Evolutionary conservation across 2,888 invertebrate species (phyloP).

Genomic region (Hyppa rectilinea): DNA sequence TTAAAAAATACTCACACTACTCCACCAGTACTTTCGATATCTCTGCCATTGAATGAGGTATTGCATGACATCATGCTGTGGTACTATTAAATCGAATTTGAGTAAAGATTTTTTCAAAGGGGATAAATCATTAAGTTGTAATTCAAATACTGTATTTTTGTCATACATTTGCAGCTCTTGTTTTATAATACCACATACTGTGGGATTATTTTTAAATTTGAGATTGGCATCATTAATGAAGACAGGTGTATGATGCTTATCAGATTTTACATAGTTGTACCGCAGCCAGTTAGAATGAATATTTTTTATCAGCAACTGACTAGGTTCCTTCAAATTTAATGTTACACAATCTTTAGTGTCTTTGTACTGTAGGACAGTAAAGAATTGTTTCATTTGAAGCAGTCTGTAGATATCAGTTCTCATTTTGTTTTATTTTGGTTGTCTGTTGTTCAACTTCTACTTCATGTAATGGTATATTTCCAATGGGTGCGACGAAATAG

Average conservation of each 20-base stretch:
- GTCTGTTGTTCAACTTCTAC: conserved; percentile 71
- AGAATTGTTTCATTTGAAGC: conserved; percentile 77
- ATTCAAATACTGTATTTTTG: conserved; percentile 64
- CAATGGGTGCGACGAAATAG: conserved; percentile 97
- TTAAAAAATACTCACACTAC: conserved; percentile 90
- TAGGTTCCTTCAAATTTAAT: conserved; percentile 76
- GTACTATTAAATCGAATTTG: conserved; percentile 83
- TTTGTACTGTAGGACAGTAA: conserved; percentile 70
- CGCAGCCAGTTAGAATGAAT: conserved; percentile 81
- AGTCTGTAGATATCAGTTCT: conserved; percentile 80
- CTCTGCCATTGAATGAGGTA: conserved; percentile 94
- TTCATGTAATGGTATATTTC: conserved; percentile 94
- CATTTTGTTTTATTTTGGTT: conserved; percentile 78
- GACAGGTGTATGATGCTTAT: conserved; percentile 76
- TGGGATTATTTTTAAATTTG: conserved; percentile 42
- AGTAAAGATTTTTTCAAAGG: conserved; percentile 72
- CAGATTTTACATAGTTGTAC: conserved; percentile 77
- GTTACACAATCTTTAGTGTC: conserved; percentile 59
- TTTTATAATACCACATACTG: conserved; percentile 75
- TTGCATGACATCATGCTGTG: conserved; percentile 89
- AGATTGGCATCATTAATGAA: conserved; percentile 68
- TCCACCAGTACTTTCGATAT: conserved; percentile 96
- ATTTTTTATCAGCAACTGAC: conserved; percentile 80
- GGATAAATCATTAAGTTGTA: conserved; percentile 63
- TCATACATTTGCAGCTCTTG: conserved; percentile 60